phyloP scores from a whole-genome alignment of 2,797 vertebrate species.

The Eulemur albifrons region DNA sequence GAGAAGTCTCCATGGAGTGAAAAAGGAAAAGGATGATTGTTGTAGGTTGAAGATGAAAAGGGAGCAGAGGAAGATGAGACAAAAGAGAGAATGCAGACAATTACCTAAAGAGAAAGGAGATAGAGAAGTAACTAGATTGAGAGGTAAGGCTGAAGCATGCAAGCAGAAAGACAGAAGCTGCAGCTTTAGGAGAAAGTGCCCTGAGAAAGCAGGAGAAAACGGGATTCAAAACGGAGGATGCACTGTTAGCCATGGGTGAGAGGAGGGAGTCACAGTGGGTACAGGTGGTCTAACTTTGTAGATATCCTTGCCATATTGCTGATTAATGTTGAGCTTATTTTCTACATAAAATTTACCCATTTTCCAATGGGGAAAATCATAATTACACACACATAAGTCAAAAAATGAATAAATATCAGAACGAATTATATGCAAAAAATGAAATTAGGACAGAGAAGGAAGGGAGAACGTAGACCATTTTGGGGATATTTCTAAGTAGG shows the following conservation, averaged over 20 bases:
- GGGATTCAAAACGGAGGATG: neutral
- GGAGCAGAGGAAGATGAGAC: neutral
- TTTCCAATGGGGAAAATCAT: neutral
- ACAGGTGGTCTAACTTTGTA: neutral
- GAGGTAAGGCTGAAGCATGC: neutral
- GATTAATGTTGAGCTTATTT: neutral
- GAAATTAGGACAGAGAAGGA: neutral
- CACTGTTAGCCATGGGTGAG: no score
- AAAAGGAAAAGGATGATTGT: neutral
- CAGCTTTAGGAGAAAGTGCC: neutral
- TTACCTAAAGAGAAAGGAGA: neutral
- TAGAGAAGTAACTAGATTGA: neutral
- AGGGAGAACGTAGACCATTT: neutral
- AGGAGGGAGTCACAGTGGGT: no score
- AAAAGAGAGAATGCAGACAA: neutral
- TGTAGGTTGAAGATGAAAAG: neutral
- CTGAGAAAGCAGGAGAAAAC: no score
- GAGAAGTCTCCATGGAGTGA: rapidly evolving
- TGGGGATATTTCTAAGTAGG: neutral
- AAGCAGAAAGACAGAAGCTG: neutral
- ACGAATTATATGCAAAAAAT: neutral
- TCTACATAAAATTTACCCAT: neutral
- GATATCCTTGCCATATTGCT: neutral
- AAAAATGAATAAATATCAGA: neutral
- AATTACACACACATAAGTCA: neutral